These are phyloP conservation scores for Ommatoiulus sabulosus DNA, from an alignment of 2,888 invertebrate species.

Conservation along the genomic window DNA sequence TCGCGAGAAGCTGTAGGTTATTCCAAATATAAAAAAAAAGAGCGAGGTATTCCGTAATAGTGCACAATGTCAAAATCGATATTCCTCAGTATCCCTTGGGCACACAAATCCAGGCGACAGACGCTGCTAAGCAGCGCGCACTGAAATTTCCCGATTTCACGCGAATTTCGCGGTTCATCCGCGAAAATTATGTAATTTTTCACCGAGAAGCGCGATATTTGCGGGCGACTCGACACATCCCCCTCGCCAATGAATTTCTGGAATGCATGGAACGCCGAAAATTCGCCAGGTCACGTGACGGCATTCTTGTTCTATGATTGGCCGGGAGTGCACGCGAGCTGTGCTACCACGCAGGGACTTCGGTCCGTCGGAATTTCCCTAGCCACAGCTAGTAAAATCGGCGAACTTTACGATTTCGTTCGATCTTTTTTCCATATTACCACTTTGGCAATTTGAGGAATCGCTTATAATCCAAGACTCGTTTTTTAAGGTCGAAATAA, in stretches of 20 bases:
- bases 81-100: constrained; percentile 11
- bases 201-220: constrained; percentile 11
- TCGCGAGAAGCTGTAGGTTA: background rate
- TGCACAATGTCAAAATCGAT: constrained; percentile 40
- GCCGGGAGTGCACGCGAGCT: background rate
- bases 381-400: background rate
- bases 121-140: background rate
- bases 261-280: constrained; percentile 48
- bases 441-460: no score
- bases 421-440: no score
- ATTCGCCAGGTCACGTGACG: constrained; percentile 52
- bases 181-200: background rate
- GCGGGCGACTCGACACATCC: background rate
- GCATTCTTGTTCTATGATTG: constrained; percentile 39
- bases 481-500: no score
- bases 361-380: background rate
- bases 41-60: constrained; percentile 27
- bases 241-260: constrained; percentile 51
- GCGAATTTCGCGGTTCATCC: background rate
- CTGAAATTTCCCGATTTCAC: background rate
- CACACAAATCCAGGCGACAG: background rate
- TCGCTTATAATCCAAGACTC: no score
- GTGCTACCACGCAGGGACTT: background rate
- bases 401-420: no score
- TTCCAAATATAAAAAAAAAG: background rate